phyloP scores from a whole-genome alignment of 2,113 vertebrate genomes.

The Nyctibius bracteatus region DNA sequence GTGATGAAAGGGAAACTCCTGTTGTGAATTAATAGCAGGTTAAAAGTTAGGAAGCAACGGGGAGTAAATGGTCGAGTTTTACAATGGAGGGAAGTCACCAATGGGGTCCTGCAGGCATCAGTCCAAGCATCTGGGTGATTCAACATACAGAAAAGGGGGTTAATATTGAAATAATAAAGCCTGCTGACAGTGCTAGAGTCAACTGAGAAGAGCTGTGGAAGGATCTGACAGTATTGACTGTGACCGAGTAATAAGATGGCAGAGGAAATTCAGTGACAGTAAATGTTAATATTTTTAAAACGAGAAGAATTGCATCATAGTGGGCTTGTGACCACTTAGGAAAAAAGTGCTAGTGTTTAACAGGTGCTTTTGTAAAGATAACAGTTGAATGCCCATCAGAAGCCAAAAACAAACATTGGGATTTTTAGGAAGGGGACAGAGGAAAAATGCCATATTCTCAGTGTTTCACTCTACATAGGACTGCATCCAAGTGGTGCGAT shows the following conservation, averaged over 20 bases:
- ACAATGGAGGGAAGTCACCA: neutral
- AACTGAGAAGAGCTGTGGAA: neutral
- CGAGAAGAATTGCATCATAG: neutral
- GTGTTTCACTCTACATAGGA: neutral
- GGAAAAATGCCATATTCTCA: neutral
- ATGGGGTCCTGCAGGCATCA: neutral
- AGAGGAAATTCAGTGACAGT: neutral
- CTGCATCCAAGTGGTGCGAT: neutral
- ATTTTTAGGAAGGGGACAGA: neutral
- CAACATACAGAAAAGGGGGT: neutral
- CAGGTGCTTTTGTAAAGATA: neutral
- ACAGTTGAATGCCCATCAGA: neutral
- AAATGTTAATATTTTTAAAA: neutral
- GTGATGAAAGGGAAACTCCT: neutral
- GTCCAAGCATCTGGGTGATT: neutral
- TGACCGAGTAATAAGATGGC: neutral
- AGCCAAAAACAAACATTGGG: neutral
- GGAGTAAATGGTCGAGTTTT: neutral
- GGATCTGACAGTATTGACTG: neutral
- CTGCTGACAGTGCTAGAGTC: neutral
- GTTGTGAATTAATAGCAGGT: neutral
- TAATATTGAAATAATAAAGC: neutral
- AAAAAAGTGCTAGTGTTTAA: neutral
- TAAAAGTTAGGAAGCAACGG: neutral
- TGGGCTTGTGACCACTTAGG: accelerated